Conservation (phyloP, 2,113 vertebrate genomes). For the Cyrtonyx montezumae region DNA sequence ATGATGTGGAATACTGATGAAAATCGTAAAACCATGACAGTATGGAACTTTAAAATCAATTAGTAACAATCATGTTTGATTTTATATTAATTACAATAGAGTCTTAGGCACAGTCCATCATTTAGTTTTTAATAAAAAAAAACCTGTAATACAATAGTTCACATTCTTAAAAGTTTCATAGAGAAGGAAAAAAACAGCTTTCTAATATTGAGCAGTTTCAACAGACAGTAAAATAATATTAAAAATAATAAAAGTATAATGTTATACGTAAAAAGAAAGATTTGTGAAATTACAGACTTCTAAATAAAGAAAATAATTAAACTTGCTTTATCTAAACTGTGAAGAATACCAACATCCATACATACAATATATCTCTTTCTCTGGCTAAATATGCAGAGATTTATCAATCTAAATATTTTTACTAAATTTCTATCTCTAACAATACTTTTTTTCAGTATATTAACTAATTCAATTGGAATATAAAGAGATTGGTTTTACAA, state of each 20-base stretch:
- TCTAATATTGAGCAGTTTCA: too few relatives aligned
- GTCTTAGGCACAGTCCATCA: neutral
- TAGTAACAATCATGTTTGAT: neutral
- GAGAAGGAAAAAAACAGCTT: neutral
- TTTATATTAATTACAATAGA: neutral
- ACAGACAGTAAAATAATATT: too few relatives aligned
- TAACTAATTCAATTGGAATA: neutral
- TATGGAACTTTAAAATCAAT: neutral
- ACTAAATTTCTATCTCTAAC: neutral
- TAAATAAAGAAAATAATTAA: neutral
- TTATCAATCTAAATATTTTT: neutral
- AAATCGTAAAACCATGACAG: too few relatives aligned
- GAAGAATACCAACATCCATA: neutral
- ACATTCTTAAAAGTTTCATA: neutral
- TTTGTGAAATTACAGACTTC: neutral
- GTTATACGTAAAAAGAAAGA: neutral
- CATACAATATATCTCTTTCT: neutral
- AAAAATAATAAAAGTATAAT: neutral
- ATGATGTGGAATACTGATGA: too few relatives aligned
- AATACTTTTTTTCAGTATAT: neutral
- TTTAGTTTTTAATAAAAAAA: neutral
- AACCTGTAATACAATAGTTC: neutral
- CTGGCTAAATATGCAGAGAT: neutral
- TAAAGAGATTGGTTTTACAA: neutral
- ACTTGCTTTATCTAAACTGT: neutral